Evolutionary conservation across 2,113 vertebrate genomes (phyloP), one percentile per base, ranked within the genome.

Genomic region (Psophia crepitans): DNA sequence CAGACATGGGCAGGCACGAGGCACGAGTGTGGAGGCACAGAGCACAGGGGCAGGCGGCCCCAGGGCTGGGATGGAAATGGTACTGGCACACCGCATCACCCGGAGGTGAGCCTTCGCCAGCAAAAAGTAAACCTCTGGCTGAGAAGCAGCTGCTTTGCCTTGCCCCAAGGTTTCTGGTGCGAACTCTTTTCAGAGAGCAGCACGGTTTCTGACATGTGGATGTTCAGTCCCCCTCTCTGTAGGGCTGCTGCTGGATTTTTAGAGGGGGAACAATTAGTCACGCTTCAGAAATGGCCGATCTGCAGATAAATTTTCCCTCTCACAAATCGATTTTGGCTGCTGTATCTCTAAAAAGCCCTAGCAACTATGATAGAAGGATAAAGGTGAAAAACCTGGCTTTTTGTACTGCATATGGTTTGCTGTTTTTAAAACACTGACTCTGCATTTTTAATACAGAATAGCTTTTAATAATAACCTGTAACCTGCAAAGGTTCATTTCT

Each of bases 41-140:
- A 28, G 51, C 8, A 1, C 9, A 33, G 27, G n/a, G 33, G 20
- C 51, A 32, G 24, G 63, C 1, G 0, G 35, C 39, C 30, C 35
- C 1, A 0, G 5, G 13, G 51, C 56, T 63, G 41, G 23, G 44
- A 69, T 33, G 39, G 64, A 51, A 69, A 35, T 0, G 1, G 27
- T 79, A 17, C 8, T 19, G 60, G 23, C 68, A 58, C 32, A 44
- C 19, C 2, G 5, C 32, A 77, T 43, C 60, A 32, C 41, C 35
- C 3, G 0, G 23, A 11, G 17, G 35, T 3, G 14, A 78, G 26
- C 21, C 14, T 46, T 66, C 1, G 0, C 1, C 6, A 80, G 43
- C 28, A 64, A 49, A 57, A 53, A 37, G 30, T 4, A 75, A 33
- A 56, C 41, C 32, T 21, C 26, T 2, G 4, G 8, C 53, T 11